These are phyloP conservation scores for Phoxinus dragarum DNA, from an alignment of 2,797 vertebrate species.

Conservation along the genomic window DNA sequence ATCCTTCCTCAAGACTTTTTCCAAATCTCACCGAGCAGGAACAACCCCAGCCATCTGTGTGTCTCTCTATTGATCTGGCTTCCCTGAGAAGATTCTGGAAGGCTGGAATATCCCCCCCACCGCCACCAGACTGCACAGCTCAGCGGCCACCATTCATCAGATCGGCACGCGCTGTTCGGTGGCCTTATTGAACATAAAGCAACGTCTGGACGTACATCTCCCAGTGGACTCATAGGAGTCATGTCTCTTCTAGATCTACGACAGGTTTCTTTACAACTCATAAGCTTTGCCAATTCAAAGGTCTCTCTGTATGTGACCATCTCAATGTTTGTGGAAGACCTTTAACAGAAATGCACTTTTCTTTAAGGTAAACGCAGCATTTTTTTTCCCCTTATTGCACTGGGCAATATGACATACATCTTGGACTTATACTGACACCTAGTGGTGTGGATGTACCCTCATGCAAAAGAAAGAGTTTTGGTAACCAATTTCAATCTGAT, in stretches of 20 bases:
- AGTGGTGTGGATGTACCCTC: background rate
- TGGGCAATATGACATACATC: background rate
- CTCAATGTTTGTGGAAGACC: background rate
- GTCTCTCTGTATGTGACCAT: background rate
- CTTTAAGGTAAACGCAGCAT: background rate
- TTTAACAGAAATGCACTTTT: background rate
- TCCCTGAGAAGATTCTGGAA: conserved; percentile 62
- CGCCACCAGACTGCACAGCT: conserved; percentile 45
- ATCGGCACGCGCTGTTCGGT: conserved; percentile 34
- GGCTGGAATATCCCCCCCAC: conserved; percentile 58
- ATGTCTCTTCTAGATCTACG: background rate
- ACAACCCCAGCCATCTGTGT: conserved; percentile 84
- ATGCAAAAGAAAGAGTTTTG: background rate
- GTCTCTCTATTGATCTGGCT: conserved; percentile 81
- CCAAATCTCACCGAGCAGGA: conserved; percentile 82
- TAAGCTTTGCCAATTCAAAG: background rate
- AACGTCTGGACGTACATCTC: conserved; percentile 30
- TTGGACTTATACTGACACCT: background rate
- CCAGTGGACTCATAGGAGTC: background rate
- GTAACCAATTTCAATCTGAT: background rate
- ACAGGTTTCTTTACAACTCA: background rate
- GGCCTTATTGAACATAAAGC: conserved; percentile 40
- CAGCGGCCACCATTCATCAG: conserved; percentile 52
- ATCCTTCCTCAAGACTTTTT: conserved; percentile 76
- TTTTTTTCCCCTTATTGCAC: background rate